Conservation (phyloP, 1,140 invertebrate genomes). For the Maniola jurtina region DNA sequence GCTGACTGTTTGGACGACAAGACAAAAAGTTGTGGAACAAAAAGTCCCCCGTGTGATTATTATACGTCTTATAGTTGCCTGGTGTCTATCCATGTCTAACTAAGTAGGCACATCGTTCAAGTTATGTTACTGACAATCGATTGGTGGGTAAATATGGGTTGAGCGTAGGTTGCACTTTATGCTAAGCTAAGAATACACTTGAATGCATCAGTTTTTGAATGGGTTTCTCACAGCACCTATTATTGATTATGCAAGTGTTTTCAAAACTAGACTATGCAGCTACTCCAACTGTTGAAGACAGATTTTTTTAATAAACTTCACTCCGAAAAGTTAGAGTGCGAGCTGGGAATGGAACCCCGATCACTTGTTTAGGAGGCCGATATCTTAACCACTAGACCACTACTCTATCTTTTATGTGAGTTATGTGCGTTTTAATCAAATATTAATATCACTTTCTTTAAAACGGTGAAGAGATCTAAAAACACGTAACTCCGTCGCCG, state of each 20-base stretch:
- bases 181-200: conserved; percentile 4
- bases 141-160: conserved; percentile 7
- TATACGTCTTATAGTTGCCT: neutral
- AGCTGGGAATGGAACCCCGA: no score
- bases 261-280: no score
- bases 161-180: conserved; percentile 1
- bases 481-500: no score
- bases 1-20: neutral
- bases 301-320: no score
- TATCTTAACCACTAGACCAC: no score
- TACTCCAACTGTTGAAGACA: no score
- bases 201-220: neutral
- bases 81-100: neutral
- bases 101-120: neutral
- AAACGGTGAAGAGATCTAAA: no score
- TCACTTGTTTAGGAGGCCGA: no score
- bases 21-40: neutral
- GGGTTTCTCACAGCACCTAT: neutral
- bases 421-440: no score
- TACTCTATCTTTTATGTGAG: no score
- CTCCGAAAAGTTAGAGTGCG: no score
- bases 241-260: neutral
- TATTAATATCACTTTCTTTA: no score
- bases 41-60: neutral
- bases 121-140: conserved; percentile 4